Evolutionary conservation across 2,888 invertebrate species (phyloP), one percentile per base, ranked within the genome.

Genomic region (Ganaspis brasiliensis): DNA sequence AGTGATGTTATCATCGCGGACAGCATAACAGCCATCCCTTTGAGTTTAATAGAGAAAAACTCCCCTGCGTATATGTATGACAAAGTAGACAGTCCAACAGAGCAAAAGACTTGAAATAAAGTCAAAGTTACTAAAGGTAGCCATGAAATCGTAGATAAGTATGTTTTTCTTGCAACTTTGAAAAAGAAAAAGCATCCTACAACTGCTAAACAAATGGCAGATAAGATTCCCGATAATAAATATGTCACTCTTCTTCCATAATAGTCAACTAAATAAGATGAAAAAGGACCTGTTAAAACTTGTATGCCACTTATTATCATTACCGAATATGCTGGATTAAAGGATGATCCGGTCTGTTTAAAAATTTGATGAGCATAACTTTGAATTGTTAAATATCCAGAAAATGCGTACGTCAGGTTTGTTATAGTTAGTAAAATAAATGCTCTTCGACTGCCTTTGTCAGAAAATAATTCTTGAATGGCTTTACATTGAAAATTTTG

Each of bases 1-100:
- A 93, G 85, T 70, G 94, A 93, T 40, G 93, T 94, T 81, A 93
- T 93, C 86, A 94, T 93, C 76, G 94, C 93, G 73, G 94, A 94
- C 5, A 94, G 92, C 80, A 94, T 94, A 24, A 94, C 94, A 0
- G 95, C 95, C 78, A 94, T 92, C 0, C 95, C 94, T 85, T 95
- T 93, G 26, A 94, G 94, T 82, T 94, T 92, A 3, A 93, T 92
- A 55, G 95, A 94, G 88, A 95, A 94, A 86, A 95, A 92, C 89
- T 95, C 95, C 2, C 94, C 94, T 49, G 94, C 93, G 71, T 94
- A 93, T 52, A 94, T 93, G 86, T 94, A 94, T 31, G 94, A 94
- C 82, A 94, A 92, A 2, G 94, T 94, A 0, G 94, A 94, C 87
- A 94, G 92, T 19, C 94, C 94, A 86, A 94, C 92, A 3, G 94